A percentile compares a stretch with the other conserved stretches of the same genome.
phyloP scores from a whole-genome alignment of 1,140 invertebrate genomes.

The Muscidifurax raptorellus region DNA sequence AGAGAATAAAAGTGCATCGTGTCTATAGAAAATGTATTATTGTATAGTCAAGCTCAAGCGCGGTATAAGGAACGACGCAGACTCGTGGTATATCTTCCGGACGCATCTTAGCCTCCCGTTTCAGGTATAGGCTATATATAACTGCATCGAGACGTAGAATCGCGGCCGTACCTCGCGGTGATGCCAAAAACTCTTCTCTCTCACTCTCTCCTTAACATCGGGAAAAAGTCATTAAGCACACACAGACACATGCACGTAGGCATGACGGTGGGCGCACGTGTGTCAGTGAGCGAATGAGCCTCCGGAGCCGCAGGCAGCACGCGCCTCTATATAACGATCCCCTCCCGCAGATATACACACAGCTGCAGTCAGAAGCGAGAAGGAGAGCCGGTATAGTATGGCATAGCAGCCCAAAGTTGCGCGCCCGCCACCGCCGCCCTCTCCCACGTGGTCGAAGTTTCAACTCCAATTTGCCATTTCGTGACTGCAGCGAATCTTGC shows the following conservation, averaged over 20 bases:
- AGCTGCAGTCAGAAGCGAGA: neutral
- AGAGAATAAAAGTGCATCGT: no score
- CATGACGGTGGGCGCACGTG: neutral
- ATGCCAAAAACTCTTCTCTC: neutral
- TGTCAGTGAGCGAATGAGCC: neutral
- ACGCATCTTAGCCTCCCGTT: no score
- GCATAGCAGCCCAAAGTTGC: conserved; percentile 15
- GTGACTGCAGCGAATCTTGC: conserved; percentile 77
- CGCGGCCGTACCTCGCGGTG: neutral
- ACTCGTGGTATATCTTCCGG: no score
- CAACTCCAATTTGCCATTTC: conserved; percentile 77
- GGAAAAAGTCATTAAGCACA: conserved; percentile 44
- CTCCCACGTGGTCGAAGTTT: conserved; percentile 63
- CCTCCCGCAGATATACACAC: conserved; percentile 40
- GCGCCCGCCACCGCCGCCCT: neutral
- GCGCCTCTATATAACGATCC: conserved; percentile 47
- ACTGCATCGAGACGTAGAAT: neutral
- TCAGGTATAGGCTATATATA: no score
- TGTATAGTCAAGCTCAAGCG: no score
- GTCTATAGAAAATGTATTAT: no score
- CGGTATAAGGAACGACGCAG: no score
- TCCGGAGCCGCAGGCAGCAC: neutral
- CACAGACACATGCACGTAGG: neutral
- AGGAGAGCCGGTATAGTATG: neutral
- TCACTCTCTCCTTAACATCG: neutral